Evolutionary conservation across 2,113 vertebrate genomes (phyloP).

Genomic region (Ovis aries): DNA sequence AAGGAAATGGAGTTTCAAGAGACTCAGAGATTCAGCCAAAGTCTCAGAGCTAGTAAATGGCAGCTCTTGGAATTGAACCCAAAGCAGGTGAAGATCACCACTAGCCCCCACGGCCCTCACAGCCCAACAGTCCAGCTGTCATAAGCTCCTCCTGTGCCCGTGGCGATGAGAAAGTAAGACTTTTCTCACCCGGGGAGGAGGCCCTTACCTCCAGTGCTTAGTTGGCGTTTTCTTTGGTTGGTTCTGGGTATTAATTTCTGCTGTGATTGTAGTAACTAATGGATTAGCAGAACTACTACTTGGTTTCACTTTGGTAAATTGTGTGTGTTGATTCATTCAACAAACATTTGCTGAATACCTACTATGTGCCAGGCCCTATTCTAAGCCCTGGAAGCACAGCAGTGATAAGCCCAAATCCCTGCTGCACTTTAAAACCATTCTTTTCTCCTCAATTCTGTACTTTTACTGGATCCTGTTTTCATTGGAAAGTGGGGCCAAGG

Average conservation of each 20-base stretch:
- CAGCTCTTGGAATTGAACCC: neutral
- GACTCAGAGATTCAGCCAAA: neutral
- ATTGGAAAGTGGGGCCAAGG: neutral
- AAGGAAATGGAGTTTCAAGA: neutral
- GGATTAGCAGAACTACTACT: neutral
- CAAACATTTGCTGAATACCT: neutral
- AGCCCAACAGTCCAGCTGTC: neutral
- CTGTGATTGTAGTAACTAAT: neutral
- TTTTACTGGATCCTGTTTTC: neutral
- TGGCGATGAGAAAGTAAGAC: neutral
- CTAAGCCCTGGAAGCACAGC: neutral
- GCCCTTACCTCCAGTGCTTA: too few relatives aligned
- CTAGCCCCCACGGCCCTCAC: neutral
- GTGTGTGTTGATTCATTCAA: neutral
- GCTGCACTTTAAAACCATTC: neutral
- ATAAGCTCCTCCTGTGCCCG: neutral
- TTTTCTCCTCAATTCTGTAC: neutral
- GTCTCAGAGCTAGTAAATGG: neutral
- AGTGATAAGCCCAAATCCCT: neutral
- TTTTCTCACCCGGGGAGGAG: fast-evolving
- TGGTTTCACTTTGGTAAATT: neutral
- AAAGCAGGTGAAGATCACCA: neutral
- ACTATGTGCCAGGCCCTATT: neutral
- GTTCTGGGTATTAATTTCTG: neutral
- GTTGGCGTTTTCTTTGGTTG: neutral